Percentiles rank a stretch among this genome's conserved stretches.
These are phyloP conservation scores for Nothocercus nigrocapillus DNA, from an alignment of 2,113 vertebrate species.

Conservation along the genomic window DNA sequence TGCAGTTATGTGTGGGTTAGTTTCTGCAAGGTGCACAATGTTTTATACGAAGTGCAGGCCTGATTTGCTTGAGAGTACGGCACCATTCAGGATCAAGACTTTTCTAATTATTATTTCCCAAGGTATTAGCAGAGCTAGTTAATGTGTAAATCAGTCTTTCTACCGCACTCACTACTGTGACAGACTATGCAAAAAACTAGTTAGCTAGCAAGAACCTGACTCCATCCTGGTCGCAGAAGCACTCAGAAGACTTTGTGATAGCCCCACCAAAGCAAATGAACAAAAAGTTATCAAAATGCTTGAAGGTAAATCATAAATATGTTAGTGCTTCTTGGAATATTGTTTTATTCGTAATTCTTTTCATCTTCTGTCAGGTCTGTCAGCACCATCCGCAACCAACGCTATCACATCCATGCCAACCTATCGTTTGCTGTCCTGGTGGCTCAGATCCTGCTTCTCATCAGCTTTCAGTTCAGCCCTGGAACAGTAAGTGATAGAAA, in stretches of 20 bases:
- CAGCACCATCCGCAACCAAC: conserved; percentile 93
- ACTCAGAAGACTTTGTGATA: rapidly evolving
- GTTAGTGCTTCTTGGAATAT: rapidly evolving
- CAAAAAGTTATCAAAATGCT: neutral
- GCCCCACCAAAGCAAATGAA: neutral
- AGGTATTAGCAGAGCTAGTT: neutral
- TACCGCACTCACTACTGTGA: neutral
- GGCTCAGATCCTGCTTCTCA: conserved; percentile 91
- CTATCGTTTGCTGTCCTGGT: conserved; percentile 92
- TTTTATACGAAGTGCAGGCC: neutral
- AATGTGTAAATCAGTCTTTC: neutral
- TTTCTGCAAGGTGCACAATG: neutral
- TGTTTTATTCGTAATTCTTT: neutral
- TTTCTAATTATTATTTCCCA: neutral
- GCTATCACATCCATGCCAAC: conserved; percentile 97
- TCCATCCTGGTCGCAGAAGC: neutral
- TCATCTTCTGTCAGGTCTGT: conserved; percentile 81
- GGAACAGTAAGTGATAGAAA: conserved; percentile 80
- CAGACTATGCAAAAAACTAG: neutral
- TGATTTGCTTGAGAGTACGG: neutral
- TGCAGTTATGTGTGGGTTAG: neutral
- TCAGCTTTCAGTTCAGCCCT: conserved; percentile 87
- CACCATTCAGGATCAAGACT: neutral
- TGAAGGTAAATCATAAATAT: neutral
- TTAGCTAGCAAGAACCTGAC: no score